Evolutionary conservation across 2,797 vertebrate species (phyloP), one percentile per base, ranked within the genome.

Genomic region (Pseudomugil tenellus): DNA sequence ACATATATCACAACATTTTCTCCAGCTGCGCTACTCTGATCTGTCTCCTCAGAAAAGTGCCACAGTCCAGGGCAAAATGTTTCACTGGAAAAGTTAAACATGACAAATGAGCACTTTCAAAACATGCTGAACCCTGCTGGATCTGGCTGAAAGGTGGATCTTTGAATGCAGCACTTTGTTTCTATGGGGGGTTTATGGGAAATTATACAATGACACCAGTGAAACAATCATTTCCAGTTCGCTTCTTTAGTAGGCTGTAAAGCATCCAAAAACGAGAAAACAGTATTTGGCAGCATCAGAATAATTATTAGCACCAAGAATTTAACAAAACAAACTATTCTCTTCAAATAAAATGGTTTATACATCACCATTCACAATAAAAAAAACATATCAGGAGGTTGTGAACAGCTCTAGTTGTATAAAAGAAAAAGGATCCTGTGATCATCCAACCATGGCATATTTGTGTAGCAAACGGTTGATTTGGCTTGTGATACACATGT

Each of bases 11-110:
- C 17, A 9, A 21, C 11, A 26, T 61, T 34, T 32, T 12, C 3
- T n/a, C 14, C 31, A 1, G 7, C 6, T 0, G 3, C 2, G 12
- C 7, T 54, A 28, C 37, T 31, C 14, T 17, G 11, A 39, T 10
- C 2, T 23, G 49, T 63, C 58, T 60, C 14, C 23, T n/a, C 2
- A 12, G 16, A 2, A 46, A 28, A 29, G 14, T 28, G 28, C 1
- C 12, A 16, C 26, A 46, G 16, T 62, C 21, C 37, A 34, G 19
- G 65, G 53, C 25, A 74, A 65, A 60, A 19, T 53, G 39, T 25
- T 55, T 43, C 8, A 8, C 41, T n/a, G 41, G n/a, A 46, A 46
- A 21, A 21, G 19, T 41, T 41, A 28, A 52, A 41, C 34, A 41
- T 28, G 28, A 63, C 5, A 31, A 37, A 21, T 13, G 12, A 23